These are phyloP conservation scores for Thamnaconus septentrionalis DNA, from an alignment of 2,113 vertebrate genomes.

Conservation along the genomic window DNA sequence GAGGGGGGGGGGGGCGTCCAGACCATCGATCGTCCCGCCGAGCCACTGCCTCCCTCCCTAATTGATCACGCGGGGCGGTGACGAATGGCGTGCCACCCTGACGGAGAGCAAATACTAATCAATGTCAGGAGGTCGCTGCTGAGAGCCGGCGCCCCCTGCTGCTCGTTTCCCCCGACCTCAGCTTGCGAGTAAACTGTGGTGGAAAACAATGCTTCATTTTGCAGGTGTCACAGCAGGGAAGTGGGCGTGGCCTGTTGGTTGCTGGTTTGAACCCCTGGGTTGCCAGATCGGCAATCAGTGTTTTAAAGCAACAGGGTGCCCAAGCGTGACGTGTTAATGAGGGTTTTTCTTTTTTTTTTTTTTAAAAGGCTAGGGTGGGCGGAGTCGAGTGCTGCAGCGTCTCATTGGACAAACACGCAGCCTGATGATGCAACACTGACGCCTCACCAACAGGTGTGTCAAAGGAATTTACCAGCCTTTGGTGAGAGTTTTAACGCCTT, in stretches of 20 bases:
- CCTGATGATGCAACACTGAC: no score
- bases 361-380: no score
- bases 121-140: conserved; percentile 14
- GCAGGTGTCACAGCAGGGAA: neutral
- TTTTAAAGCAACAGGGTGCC: no score
- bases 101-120: conserved; percentile 26
- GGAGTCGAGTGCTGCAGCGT: no score
- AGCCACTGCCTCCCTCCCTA: conserved; percentile 28
- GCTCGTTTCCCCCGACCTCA: no score
- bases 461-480: no score
- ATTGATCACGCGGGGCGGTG: conserved; percentile 44
- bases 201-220: conserved; percentile 1
- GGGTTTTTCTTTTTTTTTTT: no score
- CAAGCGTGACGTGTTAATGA: no score
- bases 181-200: neutral
- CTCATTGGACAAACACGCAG: no score
- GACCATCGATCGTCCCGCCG: conserved; percentile 46
- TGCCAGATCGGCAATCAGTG: no score
- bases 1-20: conserved; percentile 34
- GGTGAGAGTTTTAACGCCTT: no score
- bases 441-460: no score
- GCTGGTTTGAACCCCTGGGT: conserved; percentile 9
- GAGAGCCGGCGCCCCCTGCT: neutral
- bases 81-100: conserved; percentile 38
- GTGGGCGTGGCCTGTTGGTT: conserved; percentile 15